Conservation (phyloP, 2,797 vertebrate genomes). For the Alexandromys oeconomus region DNA sequence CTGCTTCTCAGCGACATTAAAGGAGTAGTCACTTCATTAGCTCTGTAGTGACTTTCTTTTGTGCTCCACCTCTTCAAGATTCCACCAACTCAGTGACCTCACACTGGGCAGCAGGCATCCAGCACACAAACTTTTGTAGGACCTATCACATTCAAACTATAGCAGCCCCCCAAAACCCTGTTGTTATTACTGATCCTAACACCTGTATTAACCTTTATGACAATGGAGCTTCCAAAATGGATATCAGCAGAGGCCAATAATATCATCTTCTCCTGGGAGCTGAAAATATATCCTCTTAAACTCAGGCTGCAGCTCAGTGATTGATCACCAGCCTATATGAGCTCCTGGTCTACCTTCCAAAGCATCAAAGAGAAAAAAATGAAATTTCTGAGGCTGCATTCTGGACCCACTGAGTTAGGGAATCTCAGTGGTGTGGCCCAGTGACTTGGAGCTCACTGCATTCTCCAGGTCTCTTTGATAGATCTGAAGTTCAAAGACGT, state of each 20-base stretch:
- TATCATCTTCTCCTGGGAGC: background rate
- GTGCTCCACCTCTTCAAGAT: background rate
- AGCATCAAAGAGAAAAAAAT: background rate
- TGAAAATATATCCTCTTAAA: background rate
- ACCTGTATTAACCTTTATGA: background rate
- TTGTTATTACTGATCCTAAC: background rate
- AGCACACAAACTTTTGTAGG: no score
- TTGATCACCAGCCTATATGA: rapidly evolving
- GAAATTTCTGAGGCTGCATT: rapidly evolving
- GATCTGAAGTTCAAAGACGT: background rate
- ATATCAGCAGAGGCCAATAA: background rate
- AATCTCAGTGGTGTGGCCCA: rapidly evolving
- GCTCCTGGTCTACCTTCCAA: background rate
- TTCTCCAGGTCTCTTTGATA: background rate
- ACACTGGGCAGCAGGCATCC: background rate
- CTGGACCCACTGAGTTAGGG: background rate
- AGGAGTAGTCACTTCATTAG: background rate
- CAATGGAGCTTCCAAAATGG: background rate
- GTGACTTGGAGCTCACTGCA: background rate
- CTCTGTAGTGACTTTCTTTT: background rate
- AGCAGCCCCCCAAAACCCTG: no score
- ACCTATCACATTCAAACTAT: background rate
- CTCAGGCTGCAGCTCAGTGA: background rate
- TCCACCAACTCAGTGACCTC: background rate
- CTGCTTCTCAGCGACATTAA: background rate